These are phyloP conservation scores for Coendou prehensilis DNA, from an alignment of 2,797 vertebrate species.

Conservation along the genomic window DNA sequence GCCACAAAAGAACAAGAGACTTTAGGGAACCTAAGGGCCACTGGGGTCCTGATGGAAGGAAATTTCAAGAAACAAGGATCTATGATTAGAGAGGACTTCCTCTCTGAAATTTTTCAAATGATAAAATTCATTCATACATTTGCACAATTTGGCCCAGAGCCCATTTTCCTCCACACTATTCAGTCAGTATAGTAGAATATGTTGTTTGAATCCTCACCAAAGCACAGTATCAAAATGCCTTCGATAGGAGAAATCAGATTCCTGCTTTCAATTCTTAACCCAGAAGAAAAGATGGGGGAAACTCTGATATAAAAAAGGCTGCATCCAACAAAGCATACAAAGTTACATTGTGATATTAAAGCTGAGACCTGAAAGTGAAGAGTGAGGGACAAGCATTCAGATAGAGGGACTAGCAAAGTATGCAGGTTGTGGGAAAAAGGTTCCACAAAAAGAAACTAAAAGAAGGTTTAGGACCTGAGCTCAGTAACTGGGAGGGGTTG, in stretches of 20 bases:
- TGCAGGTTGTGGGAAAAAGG: neutral
- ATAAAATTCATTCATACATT: slow-evolving; percentile 47
- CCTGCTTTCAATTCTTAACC: slow-evolving; percentile 44
- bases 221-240: slow-evolving; percentile 1
- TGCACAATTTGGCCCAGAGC: slow-evolving; percentile 18
- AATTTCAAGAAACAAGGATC: slow-evolving; percentile 6
- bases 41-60: neutral
- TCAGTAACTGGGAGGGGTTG: no score
- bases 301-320: neutral
- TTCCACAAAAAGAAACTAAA: neutral
- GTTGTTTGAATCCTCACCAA: neutral
- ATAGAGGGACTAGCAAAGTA: neutral
- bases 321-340: slow-evolving; percentile 1
- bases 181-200: slow-evolving; percentile 14
- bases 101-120: slow-evolving; percentile 30
- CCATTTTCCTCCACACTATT: neutral
- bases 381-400: neutral
- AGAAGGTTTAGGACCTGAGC: neutral
- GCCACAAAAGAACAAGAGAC: neutral
- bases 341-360: neutral
- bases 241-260: neutral
- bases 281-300: slow-evolving; percentile 7
- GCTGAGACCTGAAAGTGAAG: neutral
- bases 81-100: slow-evolving; percentile 10
- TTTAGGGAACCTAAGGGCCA: neutral